Percentiles rank a stretch among this genome's conserved stretches.
These are phyloP conservation scores for Pedetes capensis DNA, from an alignment of 2,113 vertebrate genomes.

Conservation along the genomic window DNA sequence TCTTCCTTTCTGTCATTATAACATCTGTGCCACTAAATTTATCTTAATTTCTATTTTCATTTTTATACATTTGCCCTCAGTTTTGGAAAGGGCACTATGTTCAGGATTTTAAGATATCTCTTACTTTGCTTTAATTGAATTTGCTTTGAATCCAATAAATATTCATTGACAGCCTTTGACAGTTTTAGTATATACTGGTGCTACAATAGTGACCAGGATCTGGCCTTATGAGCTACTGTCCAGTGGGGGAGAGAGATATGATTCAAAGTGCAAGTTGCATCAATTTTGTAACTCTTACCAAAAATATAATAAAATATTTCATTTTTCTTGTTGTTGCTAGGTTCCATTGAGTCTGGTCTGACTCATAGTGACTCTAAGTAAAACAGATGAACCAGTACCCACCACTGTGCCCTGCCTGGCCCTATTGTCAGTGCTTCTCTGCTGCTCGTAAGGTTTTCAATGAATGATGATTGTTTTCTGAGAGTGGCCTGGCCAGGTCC, in stretches of 20 bases:
- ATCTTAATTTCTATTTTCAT: neutral
- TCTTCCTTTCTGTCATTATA: neutral
- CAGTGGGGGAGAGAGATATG: neutral
- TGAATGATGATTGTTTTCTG: too few relatives aligned
- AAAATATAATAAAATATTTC: neutral
- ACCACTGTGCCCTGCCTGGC: too few relatives aligned
- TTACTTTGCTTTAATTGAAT: neutral
- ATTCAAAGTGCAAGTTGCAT: neutral
- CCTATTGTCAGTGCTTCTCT: too few relatives aligned
- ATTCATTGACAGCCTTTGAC: neutral
- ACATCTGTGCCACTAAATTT: neutral
- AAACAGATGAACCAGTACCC: too few relatives aligned
- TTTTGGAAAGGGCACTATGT: neutral
- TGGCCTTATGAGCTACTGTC: neutral
- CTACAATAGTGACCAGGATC: fast-evolving
- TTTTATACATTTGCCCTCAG: neutral
- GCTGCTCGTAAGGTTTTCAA: too few relatives aligned
- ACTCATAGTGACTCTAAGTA: too few relatives aligned
- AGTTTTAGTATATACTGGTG: neutral
- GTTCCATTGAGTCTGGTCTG: too few relatives aligned
- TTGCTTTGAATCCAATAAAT: neutral
- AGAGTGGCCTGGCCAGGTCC: too few relatives aligned
- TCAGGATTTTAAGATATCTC: neutral
- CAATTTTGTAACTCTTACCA: neutral
- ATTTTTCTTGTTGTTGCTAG: too few relatives aligned